A percentile compares a stretch with the other conserved stretches of the same genome.
Evolutionary conservation across 2,888 invertebrate species (phyloP).

Genomic region (Trissonchulus sp.): DNA sequence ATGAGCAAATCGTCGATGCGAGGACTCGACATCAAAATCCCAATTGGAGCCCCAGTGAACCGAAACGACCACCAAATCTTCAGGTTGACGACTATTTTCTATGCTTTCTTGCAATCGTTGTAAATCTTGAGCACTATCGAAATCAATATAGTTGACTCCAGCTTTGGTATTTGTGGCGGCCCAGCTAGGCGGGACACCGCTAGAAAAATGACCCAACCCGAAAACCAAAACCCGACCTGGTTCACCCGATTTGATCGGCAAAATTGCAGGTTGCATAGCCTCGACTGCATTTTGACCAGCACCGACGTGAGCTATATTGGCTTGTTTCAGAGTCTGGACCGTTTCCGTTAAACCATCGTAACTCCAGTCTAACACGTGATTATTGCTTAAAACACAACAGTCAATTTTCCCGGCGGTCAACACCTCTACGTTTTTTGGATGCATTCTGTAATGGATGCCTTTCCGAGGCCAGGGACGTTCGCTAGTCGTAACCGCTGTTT

Average conservation of each 20-base stretch:
- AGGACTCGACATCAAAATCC: conserved; percentile 35
- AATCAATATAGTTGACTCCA: conserved; percentile 32
- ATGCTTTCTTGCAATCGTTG: conserved; percentile 18
- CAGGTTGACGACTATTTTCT: conserved; percentile 23
- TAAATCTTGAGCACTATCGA: not conserved
- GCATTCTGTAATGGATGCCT: conserved; percentile 40
- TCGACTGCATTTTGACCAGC: conserved; percentile 29
- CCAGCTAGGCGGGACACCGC: conserved; percentile 36
- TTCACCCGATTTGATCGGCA: conserved; percentile 21
- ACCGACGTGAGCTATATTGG: conserved; percentile 29
- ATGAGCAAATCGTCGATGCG: conserved; percentile 33
- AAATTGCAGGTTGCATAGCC: conserved; percentile 35
- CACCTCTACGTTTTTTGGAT: conserved; percentile 36
- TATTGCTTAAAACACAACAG: conserved; percentile 38
- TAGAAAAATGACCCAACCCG: conserved; percentile 34
- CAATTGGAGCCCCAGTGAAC: conserved; percentile 41
- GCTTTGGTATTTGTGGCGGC: conserved; percentile 28
- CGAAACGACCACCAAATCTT: conserved; percentile 37
- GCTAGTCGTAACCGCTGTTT: conserved; percentile 33
- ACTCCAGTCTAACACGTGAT: conserved; percentile 40
- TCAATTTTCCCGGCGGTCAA: conserved; percentile 34
- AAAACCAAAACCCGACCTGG: conserved; percentile 36
- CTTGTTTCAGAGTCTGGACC: conserved; percentile 32
- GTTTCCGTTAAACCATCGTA: conserved; percentile 36
- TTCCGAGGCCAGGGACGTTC: conserved; percentile 36